These are phyloP conservation scores for Cynaeus angustus DNA, from an alignment of 2,888 invertebrate species.

Conservation along the genomic window DNA sequence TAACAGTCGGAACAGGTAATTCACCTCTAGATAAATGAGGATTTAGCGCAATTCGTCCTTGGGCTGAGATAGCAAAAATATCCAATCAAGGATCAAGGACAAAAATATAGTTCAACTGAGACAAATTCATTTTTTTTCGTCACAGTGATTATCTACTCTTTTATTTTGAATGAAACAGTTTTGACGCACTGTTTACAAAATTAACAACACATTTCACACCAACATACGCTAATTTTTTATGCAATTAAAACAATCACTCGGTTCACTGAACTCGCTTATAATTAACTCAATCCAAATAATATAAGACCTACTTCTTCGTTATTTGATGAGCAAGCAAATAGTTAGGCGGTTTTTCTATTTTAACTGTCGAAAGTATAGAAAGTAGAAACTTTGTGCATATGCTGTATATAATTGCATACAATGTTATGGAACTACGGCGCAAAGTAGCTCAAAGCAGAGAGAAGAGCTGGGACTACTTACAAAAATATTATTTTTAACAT, in stretches of 20 bases:
- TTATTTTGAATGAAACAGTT: conserved; percentile 5
- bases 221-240: conserved; percentile 40
- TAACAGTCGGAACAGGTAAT: conserved; percentile 9
- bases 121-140: conserved; percentile 6
- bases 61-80: conserved; percentile 17
- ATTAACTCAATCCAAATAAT: conserved; percentile 34
- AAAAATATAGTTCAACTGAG: conserved; percentile 11
- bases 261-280: conserved; percentile 33
- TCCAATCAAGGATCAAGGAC: conserved; percentile 25
- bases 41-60: conserved; percentile 23
- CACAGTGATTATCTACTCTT: conserved; percentile 3
- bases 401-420: conserved; percentile 16
- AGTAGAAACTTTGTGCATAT: conserved; percentile 34
- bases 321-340: conserved; percentile 36
- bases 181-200: conserved; percentile 38
- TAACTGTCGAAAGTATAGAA: conserved; percentile 27
- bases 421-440: no score
- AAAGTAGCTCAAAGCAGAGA: no score
- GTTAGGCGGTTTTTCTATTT: conserved; percentile 23
- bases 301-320: conserved; percentile 37
- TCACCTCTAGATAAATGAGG: conserved; percentile 28
- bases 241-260: conserved; percentile 36
- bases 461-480: no score
- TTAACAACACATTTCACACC: conserved; percentile 31
- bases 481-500: background rate